Conservation (phyloP, 2,888 invertebrate species). For the Perizoma affinitatum region DNA sequence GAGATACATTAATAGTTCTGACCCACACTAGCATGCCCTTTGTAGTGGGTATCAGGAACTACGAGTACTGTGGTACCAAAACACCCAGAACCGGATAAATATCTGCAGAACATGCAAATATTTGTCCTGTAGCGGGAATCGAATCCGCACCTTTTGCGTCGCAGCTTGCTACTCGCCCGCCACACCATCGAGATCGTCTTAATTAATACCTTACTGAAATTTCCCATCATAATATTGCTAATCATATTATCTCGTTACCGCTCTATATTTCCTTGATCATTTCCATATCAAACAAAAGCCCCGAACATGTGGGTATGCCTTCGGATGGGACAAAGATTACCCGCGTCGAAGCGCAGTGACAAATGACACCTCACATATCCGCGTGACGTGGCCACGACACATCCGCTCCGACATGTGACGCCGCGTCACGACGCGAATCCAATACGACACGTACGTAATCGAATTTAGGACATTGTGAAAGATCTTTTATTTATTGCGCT, state of each 20-base stretch:
- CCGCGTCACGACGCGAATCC: slow-evolving; percentile 43
- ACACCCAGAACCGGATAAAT: no score
- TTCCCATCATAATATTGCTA: not conserved
- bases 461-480: slow-evolving; percentile 46
- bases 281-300: slow-evolving; percentile 3
- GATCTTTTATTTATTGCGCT: slow-evolving; percentile 47
- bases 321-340: slow-evolving; percentile 11
- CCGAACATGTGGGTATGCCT: slow-evolving; percentile 5
- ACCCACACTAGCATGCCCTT: no score
- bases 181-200: no score
- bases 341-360: slow-evolving; percentile 36
- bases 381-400: slow-evolving; percentile 41
- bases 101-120: no score
- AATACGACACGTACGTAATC: slow-evolving; percentile 52
- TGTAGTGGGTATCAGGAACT: no score
- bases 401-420: slow-evolving; percentile 41
- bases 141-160: no score
- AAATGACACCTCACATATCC: slow-evolving; percentile 43
- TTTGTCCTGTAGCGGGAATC: no score
- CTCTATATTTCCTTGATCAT: not conserved
- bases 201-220: no score
- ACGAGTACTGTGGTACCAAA: no score
- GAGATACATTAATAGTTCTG: no score
- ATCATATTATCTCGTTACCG: not conserved
- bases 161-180: no score